Evolutionary conservation across 2,113 vertebrate genomes (phyloP).

Genomic region (Podarcis cretensis): DNA sequence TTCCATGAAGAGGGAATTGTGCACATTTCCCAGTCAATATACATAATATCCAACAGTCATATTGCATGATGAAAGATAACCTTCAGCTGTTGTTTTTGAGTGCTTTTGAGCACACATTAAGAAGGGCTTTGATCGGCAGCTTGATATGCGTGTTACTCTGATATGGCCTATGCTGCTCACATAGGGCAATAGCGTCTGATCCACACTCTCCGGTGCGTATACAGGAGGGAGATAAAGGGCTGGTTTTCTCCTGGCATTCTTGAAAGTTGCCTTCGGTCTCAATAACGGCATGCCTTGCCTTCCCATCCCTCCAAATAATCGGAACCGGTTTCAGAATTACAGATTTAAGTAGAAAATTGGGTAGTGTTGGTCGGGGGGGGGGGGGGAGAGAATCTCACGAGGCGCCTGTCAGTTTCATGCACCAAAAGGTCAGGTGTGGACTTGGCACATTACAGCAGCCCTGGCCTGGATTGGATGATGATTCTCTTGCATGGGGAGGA

Average conservation of each 20-base stretch:
- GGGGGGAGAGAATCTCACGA: rapidly evolving
- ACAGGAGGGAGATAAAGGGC: not conserved
- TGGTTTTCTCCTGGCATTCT: not conserved
- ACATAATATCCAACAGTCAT: not conserved
- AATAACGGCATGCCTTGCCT: not conserved
- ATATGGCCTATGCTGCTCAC: conserved; percentile 16
- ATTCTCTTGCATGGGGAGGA: not conserved
- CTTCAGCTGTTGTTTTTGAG: conserved; percentile 8
- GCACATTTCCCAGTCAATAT: too few species aligned
- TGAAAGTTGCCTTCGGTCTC: conserved; percentile 4
- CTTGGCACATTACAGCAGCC: not conserved
- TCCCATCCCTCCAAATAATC: not conserved
- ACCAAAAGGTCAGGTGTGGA: too few species aligned
- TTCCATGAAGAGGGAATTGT: not conserved
- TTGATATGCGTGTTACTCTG: conserved; percentile 21
- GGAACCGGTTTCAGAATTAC: not conserved
- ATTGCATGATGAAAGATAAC: conserved; percentile 14
- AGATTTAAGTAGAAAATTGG: not conserved
- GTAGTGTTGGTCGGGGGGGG: too few species aligned
- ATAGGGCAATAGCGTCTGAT: not conserved
- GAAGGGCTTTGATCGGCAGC: conserved; percentile 33
- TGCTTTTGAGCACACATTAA: conserved; percentile 20
- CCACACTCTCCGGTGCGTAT: not conserved
- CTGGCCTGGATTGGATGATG: not conserved
- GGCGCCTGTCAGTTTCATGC: not conserved